Percentiles rank a stretch among this genome's conserved stretches.
phyloP scores from a whole-genome alignment of 2,888 invertebrate species.

The Buathra laborator region DNA sequence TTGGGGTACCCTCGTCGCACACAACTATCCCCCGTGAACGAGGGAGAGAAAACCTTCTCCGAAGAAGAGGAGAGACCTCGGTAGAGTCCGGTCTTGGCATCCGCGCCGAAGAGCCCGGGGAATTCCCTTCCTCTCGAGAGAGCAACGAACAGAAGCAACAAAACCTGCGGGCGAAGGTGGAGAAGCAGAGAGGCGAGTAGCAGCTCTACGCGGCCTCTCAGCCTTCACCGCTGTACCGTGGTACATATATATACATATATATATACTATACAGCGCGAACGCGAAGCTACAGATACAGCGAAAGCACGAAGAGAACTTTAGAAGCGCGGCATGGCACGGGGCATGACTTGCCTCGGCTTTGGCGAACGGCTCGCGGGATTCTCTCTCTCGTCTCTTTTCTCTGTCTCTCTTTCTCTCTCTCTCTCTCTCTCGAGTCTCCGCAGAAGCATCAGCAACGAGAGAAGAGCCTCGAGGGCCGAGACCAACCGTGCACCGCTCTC shows the following conservation, averaged over 20 bases:
- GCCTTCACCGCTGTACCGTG: background rate
- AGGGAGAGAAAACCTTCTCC: conserved; percentile 14
- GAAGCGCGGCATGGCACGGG: conserved; percentile 20
- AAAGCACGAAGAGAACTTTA: conserved; percentile 45
- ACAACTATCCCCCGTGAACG: background rate
- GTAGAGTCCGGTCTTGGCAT: conserved; percentile 39
- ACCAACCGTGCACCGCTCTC: conserved; percentile 47
- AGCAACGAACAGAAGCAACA: conserved; percentile 43
- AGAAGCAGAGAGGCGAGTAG: conserved; percentile 19
- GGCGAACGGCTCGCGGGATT: conserved; percentile 12
- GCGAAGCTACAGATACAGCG: conserved; percentile 2
- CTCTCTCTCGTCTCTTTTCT: background rate
- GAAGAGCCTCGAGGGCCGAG: conserved; percentile 36
- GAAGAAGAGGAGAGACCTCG: conserved; percentile 14
- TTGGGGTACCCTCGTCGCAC: background rate
- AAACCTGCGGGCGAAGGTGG: conserved; percentile 40
- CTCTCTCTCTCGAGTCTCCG: background rate
- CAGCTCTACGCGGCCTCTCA: conserved; percentile 23
- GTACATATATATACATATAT: conserved; percentile 8
- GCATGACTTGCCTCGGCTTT: conserved; percentile 52
- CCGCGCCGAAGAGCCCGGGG: conserved; percentile 43
- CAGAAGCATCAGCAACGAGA: conserved; percentile 37
- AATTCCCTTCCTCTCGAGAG: conserved; percentile 50
- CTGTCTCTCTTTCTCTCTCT: background rate
- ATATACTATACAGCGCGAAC: background rate